Evolutionary conservation across 92 coral and sea anemone species (phyloP).

Genomic region (Galaxea fascicularis): DNA sequence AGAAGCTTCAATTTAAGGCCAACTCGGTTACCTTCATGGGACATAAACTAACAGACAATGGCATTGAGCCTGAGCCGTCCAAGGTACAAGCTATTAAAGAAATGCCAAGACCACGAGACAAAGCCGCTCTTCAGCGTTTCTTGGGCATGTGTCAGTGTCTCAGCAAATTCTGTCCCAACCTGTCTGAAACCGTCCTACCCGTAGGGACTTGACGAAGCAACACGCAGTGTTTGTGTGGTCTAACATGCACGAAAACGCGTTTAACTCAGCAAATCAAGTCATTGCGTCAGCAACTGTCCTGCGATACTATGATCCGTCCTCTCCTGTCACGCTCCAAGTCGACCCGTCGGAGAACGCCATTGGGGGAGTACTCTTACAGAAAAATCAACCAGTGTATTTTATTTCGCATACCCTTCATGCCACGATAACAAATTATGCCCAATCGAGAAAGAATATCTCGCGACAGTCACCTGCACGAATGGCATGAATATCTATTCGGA

Average conservation of each 20-base stretch:
- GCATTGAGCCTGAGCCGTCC: slow-evolving; percentile 44
- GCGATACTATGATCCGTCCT: slow-evolving; percentile 38
- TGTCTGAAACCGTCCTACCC: slow-evolving; percentile 28
- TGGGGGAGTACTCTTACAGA: slow-evolving; percentile 20
- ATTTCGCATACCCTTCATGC: slow-evolving; percentile 31
- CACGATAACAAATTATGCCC: slow-evolving; percentile 24
- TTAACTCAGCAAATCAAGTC: slow-evolving; percentile 34
- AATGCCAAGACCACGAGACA: slow-evolving; percentile 47
- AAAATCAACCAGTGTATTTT: slow-evolving; percentile 50
- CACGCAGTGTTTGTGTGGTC: slow-evolving; percentile 45
- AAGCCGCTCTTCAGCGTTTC: slow-evolving; percentile 32
- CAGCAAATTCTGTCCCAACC: slow-evolving; percentile 20
- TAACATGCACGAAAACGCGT: slow-evolving; percentile 21
- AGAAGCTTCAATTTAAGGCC: slow-evolving; percentile 45
- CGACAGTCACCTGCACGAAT: slow-evolving; percentile 42
- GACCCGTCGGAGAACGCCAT: slow-evolving; percentile 41
- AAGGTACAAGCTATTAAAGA: slow-evolving; percentile 31
- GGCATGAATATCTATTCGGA: slow-evolving; percentile 44
- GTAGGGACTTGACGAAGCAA: slow-evolving; percentile 37
- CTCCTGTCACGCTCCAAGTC: slow-evolving; percentile 44
- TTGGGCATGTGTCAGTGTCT: slow-evolving; percentile 51
- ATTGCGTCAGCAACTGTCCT: slow-evolving; percentile 11
- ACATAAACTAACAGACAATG: slow-evolving; percentile 40
- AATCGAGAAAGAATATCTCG: slow-evolving; percentile 40
- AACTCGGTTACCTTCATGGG: slow-evolving; percentile 51